Base-by-base conservation (phyloP, 92 coral and sea anemone species). In the Parazoanthus atlanticus region DNA sequence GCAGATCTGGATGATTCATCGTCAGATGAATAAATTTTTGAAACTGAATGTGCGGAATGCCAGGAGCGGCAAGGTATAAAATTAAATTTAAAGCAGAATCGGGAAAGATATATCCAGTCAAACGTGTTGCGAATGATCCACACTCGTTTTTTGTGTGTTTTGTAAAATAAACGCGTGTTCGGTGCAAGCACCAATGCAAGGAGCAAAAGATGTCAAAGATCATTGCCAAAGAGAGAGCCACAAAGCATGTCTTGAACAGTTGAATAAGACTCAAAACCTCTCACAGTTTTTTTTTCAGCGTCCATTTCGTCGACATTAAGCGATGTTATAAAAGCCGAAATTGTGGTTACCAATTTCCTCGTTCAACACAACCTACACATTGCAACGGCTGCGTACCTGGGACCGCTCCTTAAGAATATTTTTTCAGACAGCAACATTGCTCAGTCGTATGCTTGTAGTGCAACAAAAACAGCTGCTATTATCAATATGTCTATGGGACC, bases 101-200 rank as follows among this genome's bases (percentile, higher is more conserved):
- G 88, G 74, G 8, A 46, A 73, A 74, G 61, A 15, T 7, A 29
- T 89, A 81, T 89, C 88, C 91, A 17, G 79, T 82, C 30, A 82
- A 71, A 74, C 69, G 13, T 70, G 74, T 81, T 17, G 76, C 33
- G 30, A 47, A 86, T 40, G 86, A 90, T 72, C 77, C 10, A 67
- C 66, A 86, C 73, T 64, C 88, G 32, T 86, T 87, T 74, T 74
- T 21, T 43, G n/a, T 91, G 93, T 91, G 84, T 86, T 52, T 8
- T 88, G 93, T 70, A 17, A 36, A 91, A 87, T 21, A 21, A 26
- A 8, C n/a, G n/a, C n/a, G n/a, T n/a, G 74, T 91, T 61, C 58
- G 58, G 58, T 90, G 93, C 79, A 46, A 71, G 33, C 92, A 90
- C 33, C 92, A 90, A n/a, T n/a, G n/a, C n/a, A n/a, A 34, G 92